Evolutionary conservation across 1,140 invertebrate species (phyloP).

Genomic region (Drosophila melanogaster): Release_6_plus_ISO1_MT NT_033779.5:1331501-1332000

Average conservation of each 20-base stretch:
- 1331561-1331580: constrained; percentile 62
- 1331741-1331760: constrained; percentile 34
- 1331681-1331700: constrained; percentile 76
- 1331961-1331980: neutral
- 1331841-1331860: constrained; percentile 83
- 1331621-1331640: constrained; percentile 76
- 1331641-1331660: constrained; percentile 63
- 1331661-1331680: constrained; percentile 73
- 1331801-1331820: constrained; percentile 51
- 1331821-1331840: constrained; percentile 72
- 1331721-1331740: constrained; percentile 37
- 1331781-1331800: constrained; percentile 1
- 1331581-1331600: constrained; percentile 44
- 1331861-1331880: constrained; percentile 74
- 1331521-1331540: constrained; percentile 64
- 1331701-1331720: constrained; percentile 70
- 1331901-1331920: constrained; percentile 35
- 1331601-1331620: constrained; percentile 45
- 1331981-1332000: neutral
- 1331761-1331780: constrained; percentile 25
- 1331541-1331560: constrained; percentile 37
- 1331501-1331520: constrained; percentile 69
- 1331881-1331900: constrained; percentile 50
- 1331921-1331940: neutral
- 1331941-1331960: neutral